A percentile compares a stretch with the other conserved stretches of the same genome.
Conservation (phyloP, 2,888 invertebrate genomes). For the Cheiracanthium punctorium region DNA sequence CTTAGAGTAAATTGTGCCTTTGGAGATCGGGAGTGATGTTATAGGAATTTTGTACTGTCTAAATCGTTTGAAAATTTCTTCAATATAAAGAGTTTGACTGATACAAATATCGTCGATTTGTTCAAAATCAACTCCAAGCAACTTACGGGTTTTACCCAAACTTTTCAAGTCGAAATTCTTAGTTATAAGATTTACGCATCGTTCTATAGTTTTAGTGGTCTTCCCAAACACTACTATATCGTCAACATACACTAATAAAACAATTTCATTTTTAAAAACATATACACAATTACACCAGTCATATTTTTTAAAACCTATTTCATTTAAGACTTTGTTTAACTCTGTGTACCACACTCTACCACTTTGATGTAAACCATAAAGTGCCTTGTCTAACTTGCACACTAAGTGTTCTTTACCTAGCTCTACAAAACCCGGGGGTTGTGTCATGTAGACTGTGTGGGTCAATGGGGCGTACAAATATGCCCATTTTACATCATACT, state of each 20-base stretch:
- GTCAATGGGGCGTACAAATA: conserved; percentile 16
- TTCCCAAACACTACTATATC: background rate
- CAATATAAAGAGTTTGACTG: background rate
- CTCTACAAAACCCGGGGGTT: background rate
- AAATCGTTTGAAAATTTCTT: no score
- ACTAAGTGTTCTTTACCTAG: background rate
- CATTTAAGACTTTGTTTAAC: background rate
- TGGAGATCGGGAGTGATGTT: no score
- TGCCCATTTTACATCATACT: conserved; percentile 34
- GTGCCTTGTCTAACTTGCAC: background rate
- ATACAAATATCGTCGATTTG: background rate
- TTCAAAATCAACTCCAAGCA: background rate
- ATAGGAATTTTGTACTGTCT: no score
- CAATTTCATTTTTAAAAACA: background rate
- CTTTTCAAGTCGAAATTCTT: background rate
- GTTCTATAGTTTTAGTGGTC: no score
- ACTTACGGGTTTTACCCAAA: background rate
- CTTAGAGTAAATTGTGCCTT: no score
- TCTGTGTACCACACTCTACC: background rate
- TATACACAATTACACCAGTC: background rate
- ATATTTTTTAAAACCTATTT: background rate
- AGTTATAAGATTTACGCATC: no score
- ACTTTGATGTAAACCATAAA: background rate
- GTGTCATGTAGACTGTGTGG: background rate
- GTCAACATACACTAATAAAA: background rate